A percentile compares a stretch with the other conserved stretches of the same genome.
Conservation (phyloP, 2,797 vertebrate species). For the Eutrigla gurnardus region DNA sequence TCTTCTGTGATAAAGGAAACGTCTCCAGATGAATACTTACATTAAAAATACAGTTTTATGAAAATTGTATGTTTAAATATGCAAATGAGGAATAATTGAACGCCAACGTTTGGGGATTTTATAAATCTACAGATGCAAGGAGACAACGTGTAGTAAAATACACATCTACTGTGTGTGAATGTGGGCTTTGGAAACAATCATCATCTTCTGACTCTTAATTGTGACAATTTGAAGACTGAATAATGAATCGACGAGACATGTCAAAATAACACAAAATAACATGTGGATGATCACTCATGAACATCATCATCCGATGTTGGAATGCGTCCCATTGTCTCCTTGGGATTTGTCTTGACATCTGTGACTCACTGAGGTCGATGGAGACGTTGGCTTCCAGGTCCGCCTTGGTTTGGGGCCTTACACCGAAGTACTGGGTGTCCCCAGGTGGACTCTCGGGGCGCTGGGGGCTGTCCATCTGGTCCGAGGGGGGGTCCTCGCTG, state of each 20-base stretch:
- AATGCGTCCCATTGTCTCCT: neutral
- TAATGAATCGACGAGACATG: neutral
- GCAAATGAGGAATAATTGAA: neutral
- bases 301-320: neutral
- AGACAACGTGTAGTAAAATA: neutral
- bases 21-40: neutral
- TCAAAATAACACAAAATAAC: neutral
- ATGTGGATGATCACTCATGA: no score
- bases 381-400: conserved; percentile 75
- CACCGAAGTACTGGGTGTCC: conserved; percentile 44
- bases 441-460: conserved; percentile 70
- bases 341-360: neutral
- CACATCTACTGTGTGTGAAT: neutral
- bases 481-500: conserved; percentile 90
- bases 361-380: conserved; percentile 83
- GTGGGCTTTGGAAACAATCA: neutral
- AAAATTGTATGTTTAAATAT: neutral
- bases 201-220: neutral
- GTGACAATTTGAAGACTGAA: neutral
- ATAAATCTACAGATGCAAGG: neutral
- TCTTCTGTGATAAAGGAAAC: neutral
- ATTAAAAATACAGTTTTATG: neutral
- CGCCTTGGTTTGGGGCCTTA: conserved; percentile 48
- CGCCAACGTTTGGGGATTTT: neutral
- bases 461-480: conserved; percentile 91